Conservation (phyloP, 2,888 invertebrate genomes). For the Cosmia trapezina region DNA sequence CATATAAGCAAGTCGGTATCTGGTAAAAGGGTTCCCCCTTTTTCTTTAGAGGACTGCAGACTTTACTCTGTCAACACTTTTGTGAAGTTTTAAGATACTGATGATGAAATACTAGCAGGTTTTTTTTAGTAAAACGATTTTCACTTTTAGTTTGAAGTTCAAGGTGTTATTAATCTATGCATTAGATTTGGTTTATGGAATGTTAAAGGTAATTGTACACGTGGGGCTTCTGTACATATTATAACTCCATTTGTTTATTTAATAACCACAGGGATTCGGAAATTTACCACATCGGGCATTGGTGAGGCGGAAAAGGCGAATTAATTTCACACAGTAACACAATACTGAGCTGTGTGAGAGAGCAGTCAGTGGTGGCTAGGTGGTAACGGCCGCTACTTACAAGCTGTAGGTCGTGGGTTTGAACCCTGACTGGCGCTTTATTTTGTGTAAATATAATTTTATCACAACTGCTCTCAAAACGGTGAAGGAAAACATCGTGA, state of each 20-base stretch:
- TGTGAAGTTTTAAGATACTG: not conserved
- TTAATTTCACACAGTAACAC: not conserved
- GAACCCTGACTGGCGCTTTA: no score
- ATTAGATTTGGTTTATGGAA: not conserved
- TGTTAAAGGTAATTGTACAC: not conserved
- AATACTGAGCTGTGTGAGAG: no score
- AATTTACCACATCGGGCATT: not conserved
- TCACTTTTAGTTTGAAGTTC: conserved; percentile 17
- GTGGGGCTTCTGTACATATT: conserved; percentile 20
- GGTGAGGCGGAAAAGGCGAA: not conserved
- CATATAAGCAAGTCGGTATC: not conserved
- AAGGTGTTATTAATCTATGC: conserved; percentile 18
- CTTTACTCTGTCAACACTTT: conserved; percentile 41
- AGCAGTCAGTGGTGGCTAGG: no score
- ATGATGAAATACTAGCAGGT: conserved; percentile 4
- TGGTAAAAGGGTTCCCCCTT: conserved; percentile 10
- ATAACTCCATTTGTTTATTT: conserved; percentile 20
- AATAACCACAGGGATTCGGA: conserved; percentile 16
- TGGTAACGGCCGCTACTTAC: no score
- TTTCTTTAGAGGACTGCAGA: conserved; percentile 32
- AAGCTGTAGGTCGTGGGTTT: no score
- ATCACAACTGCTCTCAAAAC: no score
- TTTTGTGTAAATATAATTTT: no score
- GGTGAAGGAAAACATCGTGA: no score
- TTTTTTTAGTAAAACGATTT: conserved; percentile 4